Evolutionary conservation across 1,140 invertebrate species (phyloP), one percentile per base, ranked within the genome.

Genomic region (Heterodera schachtii): DNA sequence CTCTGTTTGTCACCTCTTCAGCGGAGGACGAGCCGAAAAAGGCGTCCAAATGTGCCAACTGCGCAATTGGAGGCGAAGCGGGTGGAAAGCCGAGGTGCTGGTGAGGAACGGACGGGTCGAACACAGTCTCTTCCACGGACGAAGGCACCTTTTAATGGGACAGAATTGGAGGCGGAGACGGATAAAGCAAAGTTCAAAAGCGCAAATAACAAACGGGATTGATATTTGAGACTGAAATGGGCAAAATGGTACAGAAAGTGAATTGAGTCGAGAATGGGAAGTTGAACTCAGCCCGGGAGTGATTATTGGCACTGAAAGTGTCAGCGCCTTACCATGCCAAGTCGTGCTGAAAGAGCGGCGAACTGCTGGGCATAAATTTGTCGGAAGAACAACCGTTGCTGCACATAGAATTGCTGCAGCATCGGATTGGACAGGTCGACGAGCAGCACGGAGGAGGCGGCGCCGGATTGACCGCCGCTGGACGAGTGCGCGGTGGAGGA

Each of bases 331-430:
- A 78, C 77, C 77, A 78, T 46, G 31, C 77, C 77, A 41, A 78
- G 52, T 47, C 77, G 77, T 13, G 77, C 52, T 5, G 77, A 66
- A 44, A 78, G 77, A 43, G 77, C 77, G 46, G 77, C 77, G 31
- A 71, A 70, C 66, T 78, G 77, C 47, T 78, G 77, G 21, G 66
- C 77, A 69, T 78, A 78, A 6, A 78, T 78, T 78, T 78, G 77
- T 31, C 77, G 77, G 47, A 70, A 78, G 13, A 78, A 78, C 11
- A 41, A 16, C 49, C 77, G 52, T 69, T 78, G 77, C 47, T 78
- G 77, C n/a, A 78, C 16, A 69, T 47, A 78, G n/a, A 78, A 78
- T 44, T 78, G 64, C 41, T 70, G 66, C 44, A 78, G 70, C 21
- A 21, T 47, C 47, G 77, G 77, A 69, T 78, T 13, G 8, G 77